Percentiles rank a stretch among this genome's conserved stretches.
Conservation (phyloP, 2,797 vertebrate genomes). For the Manis javanica region DNA sequence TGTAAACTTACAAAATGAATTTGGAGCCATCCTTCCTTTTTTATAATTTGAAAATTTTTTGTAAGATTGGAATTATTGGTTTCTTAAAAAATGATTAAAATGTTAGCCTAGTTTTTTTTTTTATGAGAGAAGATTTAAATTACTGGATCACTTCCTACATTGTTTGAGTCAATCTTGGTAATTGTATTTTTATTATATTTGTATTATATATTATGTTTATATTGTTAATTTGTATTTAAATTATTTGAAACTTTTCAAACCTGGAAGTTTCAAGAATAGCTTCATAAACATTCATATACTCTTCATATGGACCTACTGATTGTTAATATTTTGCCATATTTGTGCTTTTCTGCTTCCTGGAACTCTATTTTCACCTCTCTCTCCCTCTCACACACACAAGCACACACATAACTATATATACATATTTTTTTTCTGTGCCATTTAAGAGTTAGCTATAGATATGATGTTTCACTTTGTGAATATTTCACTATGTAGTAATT, state of each 20-base stretch:
- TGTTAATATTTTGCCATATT: neutral
- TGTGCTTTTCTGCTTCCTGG: neutral
- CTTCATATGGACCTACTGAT: neutral
- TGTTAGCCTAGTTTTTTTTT: neutral
- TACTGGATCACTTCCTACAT: neutral
- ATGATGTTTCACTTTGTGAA: neutral
- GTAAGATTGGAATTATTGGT: neutral
- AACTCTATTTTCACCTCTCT: neutral
- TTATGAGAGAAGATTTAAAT: slow-evolving; percentile 26
- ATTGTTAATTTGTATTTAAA: slow-evolving; percentile 14
- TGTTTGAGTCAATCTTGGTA: slow-evolving; percentile 24
- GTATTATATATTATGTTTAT: neutral
- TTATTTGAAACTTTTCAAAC: slow-evolving; percentile 30
- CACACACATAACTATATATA: neutral
- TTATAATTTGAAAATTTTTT: slow-evolving; percentile 16
- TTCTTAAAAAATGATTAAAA: slow-evolving; percentile 25
- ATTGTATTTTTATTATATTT: neutral
- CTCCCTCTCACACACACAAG: neutral
- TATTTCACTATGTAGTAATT: neutral
- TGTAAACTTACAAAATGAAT: slow-evolving; percentile 1
- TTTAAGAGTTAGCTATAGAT: neutral
- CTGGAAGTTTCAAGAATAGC: neutral
- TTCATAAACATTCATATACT: neutral
- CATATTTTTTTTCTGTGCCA: neutral
- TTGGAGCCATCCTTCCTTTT: neutral